phyloP scores from a whole-genome alignment of 2,113 vertebrate species.

The Vicugna pacos region DNA sequence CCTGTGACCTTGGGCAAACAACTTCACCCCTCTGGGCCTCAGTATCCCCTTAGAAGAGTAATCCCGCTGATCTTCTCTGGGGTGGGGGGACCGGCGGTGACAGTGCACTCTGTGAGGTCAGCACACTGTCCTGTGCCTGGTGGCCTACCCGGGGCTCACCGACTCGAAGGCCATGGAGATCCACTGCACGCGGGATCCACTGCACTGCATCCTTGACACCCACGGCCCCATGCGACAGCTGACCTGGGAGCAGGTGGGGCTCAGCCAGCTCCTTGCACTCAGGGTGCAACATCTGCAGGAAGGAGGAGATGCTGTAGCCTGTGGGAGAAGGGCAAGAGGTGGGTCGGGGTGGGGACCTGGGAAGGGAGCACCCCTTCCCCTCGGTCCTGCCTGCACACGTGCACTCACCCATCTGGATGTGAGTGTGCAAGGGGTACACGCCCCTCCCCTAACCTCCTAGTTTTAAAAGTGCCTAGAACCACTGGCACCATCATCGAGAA shows the following conservation, averaged over 20 bases:
- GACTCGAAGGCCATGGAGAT: constrained; percentile 99
- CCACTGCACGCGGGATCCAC: constrained; percentile 96
- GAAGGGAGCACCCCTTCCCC: accelerated
- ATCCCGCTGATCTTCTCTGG: neutral
- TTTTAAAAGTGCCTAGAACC: neutral
- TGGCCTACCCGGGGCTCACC: constrained; percentile 85
- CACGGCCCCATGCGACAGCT: constrained; percentile 96
- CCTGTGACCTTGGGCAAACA: neutral
- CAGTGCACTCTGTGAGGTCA: accelerated
- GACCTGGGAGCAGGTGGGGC: constrained; percentile 96
- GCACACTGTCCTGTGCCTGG: accelerated
- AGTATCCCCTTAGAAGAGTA: neutral
- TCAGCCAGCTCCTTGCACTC: constrained; percentile 96
- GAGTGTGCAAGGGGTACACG: no score
- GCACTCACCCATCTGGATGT: neutral
- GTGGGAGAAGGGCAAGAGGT: constrained; percentile 13
- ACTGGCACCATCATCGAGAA: accelerated
- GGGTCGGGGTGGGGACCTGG: accelerated
- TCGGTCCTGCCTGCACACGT: accelerated
- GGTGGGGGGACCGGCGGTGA: neutral
- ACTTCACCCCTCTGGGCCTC: neutral
- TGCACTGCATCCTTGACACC: constrained; percentile 95
- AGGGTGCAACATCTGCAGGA: constrained; percentile 95
- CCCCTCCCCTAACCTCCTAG: neutral
- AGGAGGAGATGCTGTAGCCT: constrained; percentile 95